Evolutionary conservation across 2,888 invertebrate species (phyloP), one percentile per base, ranked within the genome.

Genomic region (Caenorhabditis virilis): DNA sequence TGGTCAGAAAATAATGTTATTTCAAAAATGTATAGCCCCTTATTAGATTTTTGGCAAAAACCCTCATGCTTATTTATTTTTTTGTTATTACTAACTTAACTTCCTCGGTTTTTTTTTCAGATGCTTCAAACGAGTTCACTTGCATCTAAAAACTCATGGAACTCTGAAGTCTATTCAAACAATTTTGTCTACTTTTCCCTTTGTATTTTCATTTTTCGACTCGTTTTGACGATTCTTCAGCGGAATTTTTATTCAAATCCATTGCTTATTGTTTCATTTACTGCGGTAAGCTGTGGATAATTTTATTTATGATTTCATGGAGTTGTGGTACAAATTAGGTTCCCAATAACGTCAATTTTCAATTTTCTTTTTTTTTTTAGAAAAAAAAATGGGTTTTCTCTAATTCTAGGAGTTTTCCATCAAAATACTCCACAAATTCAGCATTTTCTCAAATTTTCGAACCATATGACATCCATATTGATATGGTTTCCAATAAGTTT

Each of bases 211-310:
- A 30, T 49, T 35, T 4, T 49, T 20, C 35, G 56, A 2, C 23
- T 56, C 20, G 25, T 43, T 36, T 25, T 56, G n/a, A 16, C 49
- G 11, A 16, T 56, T n/a, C 4, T 49, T 0, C 49, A 49, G 13
- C 41, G 56, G 22, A 49, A 35, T 36, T 25, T 43, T 7, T 56
- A 56, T 26, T 16, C 56, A 15, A 33, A 35, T 26, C 49, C 56
- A 15, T 36, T 13, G 13, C 6, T 30, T 30, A 13, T 30, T 30
- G 6, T 6, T 13, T 30, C 13, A 6, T 30, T 30, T 13, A 30
- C 30, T 9, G 13, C 13, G 30, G 30, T 30, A n/a, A n/a, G n/a
- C n/a, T n/a, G n/a, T n/a, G n/a, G n/a, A n/a, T n/a, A n/a, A n/a
- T n/a, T n/a, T n/a, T n/a, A n/a, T n/a, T n/a, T n/a, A n/a, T n/a